phyloP scores from a whole-genome alignment of 2,888 invertebrate species.

The Acleris emargana region DNA sequence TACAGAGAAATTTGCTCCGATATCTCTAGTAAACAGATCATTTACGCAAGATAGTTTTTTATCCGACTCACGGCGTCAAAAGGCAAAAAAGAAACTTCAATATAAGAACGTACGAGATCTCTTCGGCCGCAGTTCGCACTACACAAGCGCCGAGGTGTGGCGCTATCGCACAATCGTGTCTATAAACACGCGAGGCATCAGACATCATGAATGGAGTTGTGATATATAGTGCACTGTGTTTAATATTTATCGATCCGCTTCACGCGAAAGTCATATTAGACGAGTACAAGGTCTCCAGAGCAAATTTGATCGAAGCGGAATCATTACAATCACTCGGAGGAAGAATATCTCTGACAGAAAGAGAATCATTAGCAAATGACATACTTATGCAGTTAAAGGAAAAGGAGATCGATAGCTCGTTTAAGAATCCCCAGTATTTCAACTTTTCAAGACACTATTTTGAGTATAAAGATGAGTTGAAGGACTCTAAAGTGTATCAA shows the following conservation, averaged over 20 bases:
- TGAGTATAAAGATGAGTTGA: constrained; percentile 82
- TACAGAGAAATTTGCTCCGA: not conserved
- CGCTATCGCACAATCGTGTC: constrained; percentile 31
- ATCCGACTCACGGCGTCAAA: not conserved
- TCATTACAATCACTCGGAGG: constrained; percentile 75
- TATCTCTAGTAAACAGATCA: not conserved
- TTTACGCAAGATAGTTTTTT: constrained; percentile 30
- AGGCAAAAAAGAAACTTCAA: constrained; percentile 21
- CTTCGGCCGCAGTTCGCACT: constrained; percentile 27
- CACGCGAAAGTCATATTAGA: constrained; percentile 48
- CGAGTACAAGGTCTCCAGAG: constrained; percentile 51
- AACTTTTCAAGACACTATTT: constrained; percentile 87
- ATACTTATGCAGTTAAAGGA: constrained; percentile 83
- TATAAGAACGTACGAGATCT: constrained; percentile 26
- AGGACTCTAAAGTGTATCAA: constrained; percentile 86
- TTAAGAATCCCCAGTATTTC: constrained; percentile 77
- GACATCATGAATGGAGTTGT: constrained; percentile 41
- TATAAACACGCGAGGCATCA: constrained; percentile 25
- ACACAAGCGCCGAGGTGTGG: constrained; percentile 28
- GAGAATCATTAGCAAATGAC: constrained; percentile 80
- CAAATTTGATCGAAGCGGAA: constrained; percentile 67
- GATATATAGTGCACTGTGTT: constrained; percentile 43
- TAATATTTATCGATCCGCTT: constrained; percentile 40
- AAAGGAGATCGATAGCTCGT: constrained; percentile 77
- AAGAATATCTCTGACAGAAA: constrained; percentile 65